Conservation (phyloP, 2,797 vertebrate genomes). For the Sebastes oblongus region DNA sequence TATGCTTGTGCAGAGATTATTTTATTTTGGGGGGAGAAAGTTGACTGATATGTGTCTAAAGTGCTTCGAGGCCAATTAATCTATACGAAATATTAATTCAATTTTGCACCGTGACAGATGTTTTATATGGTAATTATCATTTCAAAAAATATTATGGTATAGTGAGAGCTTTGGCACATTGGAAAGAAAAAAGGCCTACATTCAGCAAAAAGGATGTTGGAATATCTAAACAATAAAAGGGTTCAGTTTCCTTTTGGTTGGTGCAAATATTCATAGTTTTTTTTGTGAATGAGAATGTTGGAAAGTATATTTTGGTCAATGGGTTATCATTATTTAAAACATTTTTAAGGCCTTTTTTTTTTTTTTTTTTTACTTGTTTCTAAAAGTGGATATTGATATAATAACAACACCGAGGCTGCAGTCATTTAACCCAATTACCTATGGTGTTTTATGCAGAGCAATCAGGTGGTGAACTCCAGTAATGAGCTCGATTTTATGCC, state of each 20-base stretch:
- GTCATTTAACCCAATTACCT: constrained; percentile 93
- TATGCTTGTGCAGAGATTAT: constrained; percentile 93
- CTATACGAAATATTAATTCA: constrained; percentile 44
- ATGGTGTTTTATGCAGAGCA: constrained; percentile 93
- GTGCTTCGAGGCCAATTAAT: constrained; percentile 86
- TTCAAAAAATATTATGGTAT: constrained; percentile 21
- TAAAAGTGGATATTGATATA: constrained; percentile 77
- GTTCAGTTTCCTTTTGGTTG: constrained; percentile 26
- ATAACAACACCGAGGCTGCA: constrained; percentile 74
- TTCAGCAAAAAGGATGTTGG: constrained; percentile 10
- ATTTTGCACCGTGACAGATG: constrained; percentile 63
- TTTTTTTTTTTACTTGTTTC: not conserved
- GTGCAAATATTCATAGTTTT: not conserved
- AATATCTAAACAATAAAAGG: constrained; percentile 30
- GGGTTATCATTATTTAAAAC: not conserved
- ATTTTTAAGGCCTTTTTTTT: not conserved
- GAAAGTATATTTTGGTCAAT: constrained; percentile 5
- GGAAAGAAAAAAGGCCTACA: constrained; percentile 19
- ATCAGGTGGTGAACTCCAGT: constrained; percentile 94
- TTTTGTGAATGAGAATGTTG: constrained; percentile 17
- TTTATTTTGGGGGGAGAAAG: constrained; percentile 87
- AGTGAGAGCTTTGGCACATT: constrained; percentile 1
- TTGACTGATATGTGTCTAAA: constrained; percentile 77
- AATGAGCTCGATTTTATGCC: constrained; percentile 99
- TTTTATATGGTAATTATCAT: constrained; percentile 51